Evolutionary conservation across 1,140 invertebrate species (phyloP), one percentile per base, ranked within the genome.

Genomic region (Triops cancriformis): DNA sequence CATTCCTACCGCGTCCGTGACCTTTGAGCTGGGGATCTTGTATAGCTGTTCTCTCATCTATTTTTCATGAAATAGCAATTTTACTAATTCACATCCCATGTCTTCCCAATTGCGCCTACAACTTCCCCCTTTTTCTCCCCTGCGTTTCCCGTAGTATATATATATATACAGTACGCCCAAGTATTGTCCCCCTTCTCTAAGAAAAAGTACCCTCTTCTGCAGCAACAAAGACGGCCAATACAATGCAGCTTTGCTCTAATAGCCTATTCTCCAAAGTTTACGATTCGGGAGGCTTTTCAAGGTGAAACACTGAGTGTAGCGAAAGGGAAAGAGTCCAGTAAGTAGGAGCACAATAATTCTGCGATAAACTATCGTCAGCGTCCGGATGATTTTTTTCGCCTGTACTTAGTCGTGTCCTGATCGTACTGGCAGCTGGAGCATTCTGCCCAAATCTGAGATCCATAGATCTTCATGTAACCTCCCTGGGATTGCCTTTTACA

Each of bases 31-130:
- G 7, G 31, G 31, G 31, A 37, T 37, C 31, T 37, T 37, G 31
- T 37, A 7, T 4, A 37, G 31, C 31, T 37, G 31, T 37, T 37
- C 51, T 18, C n/a, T 7, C 51, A 64, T 64, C 23, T 64, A 64
- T 64, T 64, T 64, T 64, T 64, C 51, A 64, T 64, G 23, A 64
- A 64, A 64, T 64, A 64, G n/a, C 23, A 64, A 64, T 64, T 64
- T 64, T 64, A 64, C 51, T 64, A 64, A 64, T 64, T 64, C 51
- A 64, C 51, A n/a, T 6, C 23, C 51, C 23, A 0, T 64, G 51
- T 64, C 51, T 64, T 64, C 18, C 31, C 51, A 64, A 64, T 64
- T 64, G 51, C 51, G 14, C n/a, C 23, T 7, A 37, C 31, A 37
- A 64, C 10, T 64, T 64, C 14, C n/a, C 31, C 31, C 7, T 37